Conservation (phyloP, 2,888 invertebrate genomes). For the Andrena marginata region DNA sequence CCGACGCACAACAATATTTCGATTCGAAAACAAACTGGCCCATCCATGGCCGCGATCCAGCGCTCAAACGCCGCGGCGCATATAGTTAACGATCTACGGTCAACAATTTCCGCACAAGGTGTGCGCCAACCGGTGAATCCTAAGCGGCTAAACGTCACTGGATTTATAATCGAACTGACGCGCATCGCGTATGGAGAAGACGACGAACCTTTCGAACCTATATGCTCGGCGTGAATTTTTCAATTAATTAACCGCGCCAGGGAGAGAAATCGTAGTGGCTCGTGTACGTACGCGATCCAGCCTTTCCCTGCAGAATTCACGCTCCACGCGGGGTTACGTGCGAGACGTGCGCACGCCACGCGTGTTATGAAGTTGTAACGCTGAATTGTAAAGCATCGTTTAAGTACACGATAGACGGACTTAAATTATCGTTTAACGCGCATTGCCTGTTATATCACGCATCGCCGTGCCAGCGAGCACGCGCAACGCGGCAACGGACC, state of each 20-base stretch:
- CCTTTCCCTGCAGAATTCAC: not conserved
- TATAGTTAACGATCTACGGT: slow-evolving; percentile 1
- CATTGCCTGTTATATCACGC: slow-evolving; percentile 63
- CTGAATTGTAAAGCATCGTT: slow-evolving; percentile 61
- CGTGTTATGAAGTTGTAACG: slow-evolving; percentile 50
- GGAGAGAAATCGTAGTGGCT: not conserved
- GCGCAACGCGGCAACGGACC: slow-evolving; percentile 66
- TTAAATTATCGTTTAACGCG: slow-evolving; percentile 67
- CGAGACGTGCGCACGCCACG: slow-evolving; percentile 23
- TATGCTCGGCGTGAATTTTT: not conserved
- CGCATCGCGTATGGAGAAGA: not conserved
- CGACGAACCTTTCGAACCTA: too few species aligned
- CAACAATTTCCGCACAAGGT: not conserved
- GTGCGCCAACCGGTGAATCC: not conserved
- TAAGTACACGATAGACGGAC: slow-evolving; percentile 58
- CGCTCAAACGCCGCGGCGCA: not conserved
- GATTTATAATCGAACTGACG: not conserved
- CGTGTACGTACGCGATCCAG: too few species aligned
- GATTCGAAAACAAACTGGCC: too few species aligned
- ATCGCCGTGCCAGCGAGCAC: slow-evolving; percentile 59
- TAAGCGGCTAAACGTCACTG: not conserved
- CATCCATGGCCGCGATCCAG: not conserved
- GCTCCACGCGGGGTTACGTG: not conserved
- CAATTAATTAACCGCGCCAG: not conserved
- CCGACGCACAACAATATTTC: too few species aligned